Conservation (phyloP, 2,113 vertebrate species). For the Rostratula benghalensis region DNA sequence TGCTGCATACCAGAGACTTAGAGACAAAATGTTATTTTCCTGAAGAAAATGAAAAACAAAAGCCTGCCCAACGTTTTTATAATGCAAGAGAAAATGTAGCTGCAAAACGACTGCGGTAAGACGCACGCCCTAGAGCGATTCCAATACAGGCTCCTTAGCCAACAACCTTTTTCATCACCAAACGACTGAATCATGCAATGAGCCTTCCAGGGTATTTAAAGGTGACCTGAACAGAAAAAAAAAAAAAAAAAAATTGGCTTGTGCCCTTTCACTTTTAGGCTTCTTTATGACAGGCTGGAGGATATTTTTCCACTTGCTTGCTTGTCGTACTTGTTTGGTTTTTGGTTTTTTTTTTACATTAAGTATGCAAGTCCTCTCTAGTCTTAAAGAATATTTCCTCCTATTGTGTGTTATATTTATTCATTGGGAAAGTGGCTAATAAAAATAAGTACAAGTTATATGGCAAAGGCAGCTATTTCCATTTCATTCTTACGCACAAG, state of each 20-base stretch:
- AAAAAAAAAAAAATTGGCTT: not conserved
- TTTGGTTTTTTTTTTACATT: not conserved
- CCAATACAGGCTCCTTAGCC: not conserved
- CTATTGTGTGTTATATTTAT: slow-evolving; percentile 42
- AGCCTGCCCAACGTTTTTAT: not conserved
- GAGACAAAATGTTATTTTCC: slow-evolving; percentile 19
- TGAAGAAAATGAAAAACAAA: slow-evolving; percentile 37
- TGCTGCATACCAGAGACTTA: not conserved
- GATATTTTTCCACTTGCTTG: not conserved
- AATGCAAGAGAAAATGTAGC: not conserved
- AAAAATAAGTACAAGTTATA: slow-evolving; percentile 45
- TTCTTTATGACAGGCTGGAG: not conserved
- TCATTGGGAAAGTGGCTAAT: slow-evolving; percentile 47
- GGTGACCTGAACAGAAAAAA: slow-evolving; percentile 25
- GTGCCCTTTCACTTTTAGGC: slow-evolving; percentile 5
- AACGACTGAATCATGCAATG: slow-evolving; percentile 7
- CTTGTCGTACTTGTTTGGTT: not conserved
- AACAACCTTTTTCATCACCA: slow-evolving; percentile 38
- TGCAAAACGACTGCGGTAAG: not conserved
- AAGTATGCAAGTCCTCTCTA: not conserved
- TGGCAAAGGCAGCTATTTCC: slow-evolving; percentile 43
- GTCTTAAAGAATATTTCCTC: slow-evolving; percentile 34
- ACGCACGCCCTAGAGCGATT: not conserved
- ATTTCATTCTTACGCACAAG: slow-evolving; percentile 37
- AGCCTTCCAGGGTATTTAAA: slow-evolving; percentile 16